Evolutionary conservation across 2,888 invertebrate species (phyloP), one percentile per base, ranked within the genome.

Genomic region (Hyles lineata): DNA sequence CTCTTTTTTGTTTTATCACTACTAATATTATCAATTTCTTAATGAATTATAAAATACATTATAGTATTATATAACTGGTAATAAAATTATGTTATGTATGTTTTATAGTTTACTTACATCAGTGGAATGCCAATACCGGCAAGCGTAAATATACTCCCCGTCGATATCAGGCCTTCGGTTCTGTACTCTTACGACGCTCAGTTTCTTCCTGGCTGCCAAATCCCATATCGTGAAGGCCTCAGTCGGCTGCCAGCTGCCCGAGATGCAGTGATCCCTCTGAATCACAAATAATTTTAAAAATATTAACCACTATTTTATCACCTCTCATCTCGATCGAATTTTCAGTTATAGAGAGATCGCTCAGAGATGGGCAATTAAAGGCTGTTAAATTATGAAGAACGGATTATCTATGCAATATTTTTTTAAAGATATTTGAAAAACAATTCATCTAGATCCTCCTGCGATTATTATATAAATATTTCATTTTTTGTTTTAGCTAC

Each of bases 201-300:
- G 77, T 58, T 92, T 85, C 81, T 95, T 95, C 74, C 90, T 94
- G 1, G 95, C 94, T 8, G 84, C 87, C 60, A 96, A 77, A 76
- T 96, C 96, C 96, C 96, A 96, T 0, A 95, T 80, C 52, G 95
- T 90, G 0, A 96, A 84, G 25, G 95, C 95, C 62, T 95, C 94
- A 2, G 93, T 92, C 0, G 95, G 91, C 62, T 90, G 87, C 96
- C 96, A 96, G 55, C 96, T 96, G 1, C 95, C 96, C 0, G 94
- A 92, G 55, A 96, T 77, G 74, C 95, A 90, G 5, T 90, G 87
- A 50, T 93, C 89, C 74, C 95, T 93, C 96, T 96, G 80, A 52
- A 79, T 74, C 60, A n/a, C n/a, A 43, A 62, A 29, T 29, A 17
- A 19, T 35, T 6, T 35, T 63, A 4, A 63, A 32, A 35, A n/a